Conservation (phyloP, 2,888 invertebrate genomes). For the Theretra japonica region DNA sequence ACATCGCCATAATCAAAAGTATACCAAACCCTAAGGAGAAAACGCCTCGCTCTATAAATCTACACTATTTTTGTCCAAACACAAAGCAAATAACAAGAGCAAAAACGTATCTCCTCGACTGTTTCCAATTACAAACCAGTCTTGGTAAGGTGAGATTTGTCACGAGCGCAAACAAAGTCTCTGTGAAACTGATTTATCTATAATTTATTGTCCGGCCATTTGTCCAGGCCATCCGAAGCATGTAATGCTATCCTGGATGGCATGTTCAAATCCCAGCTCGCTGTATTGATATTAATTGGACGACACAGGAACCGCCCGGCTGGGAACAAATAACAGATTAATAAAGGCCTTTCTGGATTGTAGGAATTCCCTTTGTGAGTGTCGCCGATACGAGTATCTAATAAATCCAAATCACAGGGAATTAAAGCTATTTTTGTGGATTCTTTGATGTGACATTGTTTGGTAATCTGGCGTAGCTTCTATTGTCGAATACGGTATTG, state of each 20-base stretch:
- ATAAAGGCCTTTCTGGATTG: constrained; percentile 64
- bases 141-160: not conserved
- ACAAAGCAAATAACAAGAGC: not conserved
- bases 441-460: constrained; percentile 25
- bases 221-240: constrained; percentile 18
- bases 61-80: no score
- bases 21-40: no score
- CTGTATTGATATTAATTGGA: constrained; percentile 76
- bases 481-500: not conserved
- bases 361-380: constrained; percentile 70
- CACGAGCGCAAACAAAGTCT: constrained; percentile 14
- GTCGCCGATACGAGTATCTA: constrained; percentile 56
- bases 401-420: constrained; percentile 58
- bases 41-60: no score
- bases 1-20: no score
- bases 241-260: constrained; percentile 44
- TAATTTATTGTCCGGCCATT: constrained; percentile 48
- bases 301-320: constrained; percentile 58
- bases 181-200: constrained; percentile 30
- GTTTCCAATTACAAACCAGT: constrained; percentile 2
- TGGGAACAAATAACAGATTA: constrained; percentile 68
- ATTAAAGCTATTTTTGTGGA: constrained; percentile 37
- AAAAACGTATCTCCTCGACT: not conserved
- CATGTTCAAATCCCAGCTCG: constrained; percentile 57
- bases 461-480: not conserved